These are phyloP conservation scores for Gonioctena quinquepunctata DNA, from an alignment of 1,140 invertebrate genomes.

Conservation along the genomic window DNA sequence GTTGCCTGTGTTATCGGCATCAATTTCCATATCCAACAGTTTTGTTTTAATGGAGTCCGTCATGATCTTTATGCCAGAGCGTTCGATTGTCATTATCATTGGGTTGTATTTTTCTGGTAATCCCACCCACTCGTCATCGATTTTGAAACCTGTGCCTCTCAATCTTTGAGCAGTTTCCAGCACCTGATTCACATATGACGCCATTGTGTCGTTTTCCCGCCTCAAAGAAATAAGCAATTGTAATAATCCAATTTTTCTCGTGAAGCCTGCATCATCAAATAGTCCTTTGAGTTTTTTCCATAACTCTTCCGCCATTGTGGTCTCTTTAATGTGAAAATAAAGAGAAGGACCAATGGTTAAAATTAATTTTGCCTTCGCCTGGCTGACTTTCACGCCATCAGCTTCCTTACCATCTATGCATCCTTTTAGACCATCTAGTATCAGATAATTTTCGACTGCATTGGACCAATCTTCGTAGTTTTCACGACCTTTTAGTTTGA, in stretches of 20 bases:
- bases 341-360: conserved; percentile 27
- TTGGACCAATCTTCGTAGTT: conserved; percentile 40
- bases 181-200: conserved; percentile 31
- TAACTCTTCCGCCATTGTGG: neutral
- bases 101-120: conserved; percentile 37
- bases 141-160: conserved; percentile 31
- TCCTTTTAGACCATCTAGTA: conserved; percentile 35
- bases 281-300: conserved; percentile 25
- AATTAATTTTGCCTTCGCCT: conserved; percentile 34
- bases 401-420: conserved; percentile 30
- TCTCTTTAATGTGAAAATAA: conserved; percentile 28
- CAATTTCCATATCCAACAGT: too few species aligned
- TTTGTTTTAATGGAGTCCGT: conserved; percentile 31
- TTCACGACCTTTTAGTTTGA: conserved; percentile 31
- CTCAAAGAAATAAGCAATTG: conserved; percentile 30
- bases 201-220: conserved; percentile 34
- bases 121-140: conserved; percentile 25
- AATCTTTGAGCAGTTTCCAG: conserved; percentile 32
- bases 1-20: too few species aligned
- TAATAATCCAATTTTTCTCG: conserved; percentile 21
- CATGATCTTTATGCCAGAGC: conserved; percentile 24
- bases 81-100: conserved; percentile 29
- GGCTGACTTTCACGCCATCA: conserved; percentile 6
- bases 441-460: conserved; percentile 35
- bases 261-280: conserved; percentile 23